These are phyloP conservation scores for Fulica atra DNA, from an alignment of 2,113 vertebrate genomes.

Conservation along the genomic window DNA sequence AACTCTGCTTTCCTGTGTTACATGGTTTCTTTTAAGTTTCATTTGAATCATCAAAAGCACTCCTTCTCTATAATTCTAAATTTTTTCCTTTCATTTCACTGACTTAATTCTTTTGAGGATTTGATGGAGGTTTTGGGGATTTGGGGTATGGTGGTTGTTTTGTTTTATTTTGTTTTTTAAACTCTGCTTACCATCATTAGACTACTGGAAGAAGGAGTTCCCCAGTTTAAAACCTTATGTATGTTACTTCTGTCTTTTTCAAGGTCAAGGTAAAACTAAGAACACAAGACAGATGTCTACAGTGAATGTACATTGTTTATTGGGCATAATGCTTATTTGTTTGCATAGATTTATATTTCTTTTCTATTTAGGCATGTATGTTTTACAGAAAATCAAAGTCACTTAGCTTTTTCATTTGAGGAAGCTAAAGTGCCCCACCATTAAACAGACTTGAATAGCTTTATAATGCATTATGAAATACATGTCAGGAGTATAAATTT, in stretches of 20 bases:
- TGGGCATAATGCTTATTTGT: not conserved
- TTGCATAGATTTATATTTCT: not conserved
- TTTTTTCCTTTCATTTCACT: not conserved
- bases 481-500: constrained; percentile 23
- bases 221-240: not conserved
- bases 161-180: not conserved
- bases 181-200: not conserved
- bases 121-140: not conserved
- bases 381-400: not conserved
- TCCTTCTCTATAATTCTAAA: not conserved
- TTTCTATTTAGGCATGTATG: constrained; percentile 3
- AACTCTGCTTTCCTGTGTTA: not conserved
- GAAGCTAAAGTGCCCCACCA: not conserved
- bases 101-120: no score
- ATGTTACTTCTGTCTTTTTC: not conserved
- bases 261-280: not conserved
- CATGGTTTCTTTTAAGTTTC: not conserved
- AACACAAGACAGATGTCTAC: not conserved
- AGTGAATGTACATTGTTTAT: not conserved
- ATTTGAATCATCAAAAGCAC: not conserved
- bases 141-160: not conserved
- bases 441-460: constrained; percentile 19
- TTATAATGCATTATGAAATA: constrained; percentile 31
- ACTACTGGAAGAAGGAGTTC: no score
- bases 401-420: constrained; percentile 19